Percentiles rank a stretch among this genome's conserved stretches.
These are phyloP conservation scores for Melanostoma mellinum DNA, from an alignment of 2,888 invertebrate genomes.

Conservation along the genomic window DNA sequence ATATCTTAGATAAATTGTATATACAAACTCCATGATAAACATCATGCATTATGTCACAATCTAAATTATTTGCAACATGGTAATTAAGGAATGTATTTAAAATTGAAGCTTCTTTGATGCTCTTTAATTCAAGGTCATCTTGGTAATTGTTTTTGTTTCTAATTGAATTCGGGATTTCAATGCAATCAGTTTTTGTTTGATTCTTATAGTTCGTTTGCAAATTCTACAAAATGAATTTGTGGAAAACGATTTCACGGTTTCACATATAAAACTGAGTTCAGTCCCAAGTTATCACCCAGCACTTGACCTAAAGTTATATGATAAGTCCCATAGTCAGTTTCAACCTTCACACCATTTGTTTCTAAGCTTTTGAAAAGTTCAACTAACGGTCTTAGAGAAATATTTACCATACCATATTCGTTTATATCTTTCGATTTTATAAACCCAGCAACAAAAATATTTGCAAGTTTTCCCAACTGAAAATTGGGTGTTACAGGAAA, in stretches of 20 bases:
- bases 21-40: constrained; percentile 72
- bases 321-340: not conserved
- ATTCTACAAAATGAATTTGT: not conserved
- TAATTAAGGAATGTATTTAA: constrained; percentile 59
- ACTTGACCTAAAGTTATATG: not conserved
- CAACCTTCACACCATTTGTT: not conserved
- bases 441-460: constrained; percentile 26
- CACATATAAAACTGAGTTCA: not conserved
- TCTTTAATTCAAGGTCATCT: too few species aligned
- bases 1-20: constrained; percentile 71
- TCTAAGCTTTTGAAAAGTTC: not conserved
- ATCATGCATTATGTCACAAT: constrained; percentile 74
- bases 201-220: not conserved
- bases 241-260: not conserved
- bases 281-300: not conserved
- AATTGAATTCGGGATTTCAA: not conserved
- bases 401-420: not conserved
- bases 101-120: constrained; percentile 44
- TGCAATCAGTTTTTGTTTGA: not conserved
- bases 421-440: constrained; percentile 6
- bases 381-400: constrained; percentile 5
- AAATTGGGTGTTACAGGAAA: constrained; percentile 14
- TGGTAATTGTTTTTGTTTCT: constrained; percentile 41
- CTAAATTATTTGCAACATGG: constrained; percentile 71
- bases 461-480: not conserved